Conservation (phyloP, 2,797 vertebrate genomes). For the Poecilia gillii region DNA sequence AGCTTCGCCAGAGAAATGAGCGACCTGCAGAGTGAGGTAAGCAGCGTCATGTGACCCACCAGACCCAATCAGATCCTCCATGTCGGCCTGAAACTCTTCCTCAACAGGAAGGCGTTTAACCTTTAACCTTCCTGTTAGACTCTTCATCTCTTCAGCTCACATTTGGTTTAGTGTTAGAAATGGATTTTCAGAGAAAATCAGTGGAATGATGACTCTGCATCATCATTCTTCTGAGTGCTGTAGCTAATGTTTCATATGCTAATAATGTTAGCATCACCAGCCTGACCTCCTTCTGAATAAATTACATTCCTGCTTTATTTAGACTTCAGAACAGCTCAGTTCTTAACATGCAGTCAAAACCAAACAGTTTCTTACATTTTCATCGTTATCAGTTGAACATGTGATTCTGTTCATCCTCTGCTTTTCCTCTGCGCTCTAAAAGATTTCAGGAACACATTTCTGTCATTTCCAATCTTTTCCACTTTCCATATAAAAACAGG, state of each 20-base stretch:
- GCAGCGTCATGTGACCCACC: neutral
- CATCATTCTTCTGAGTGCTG: neutral
- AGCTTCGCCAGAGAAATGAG: conserved; percentile 67
- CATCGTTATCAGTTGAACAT: neutral
- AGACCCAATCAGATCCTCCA: neutral
- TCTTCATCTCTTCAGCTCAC: neutral
- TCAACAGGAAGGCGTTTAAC: neutral
- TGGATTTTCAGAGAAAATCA: neutral
- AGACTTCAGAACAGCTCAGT: neutral
- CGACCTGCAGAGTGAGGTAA: conserved; percentile 65
- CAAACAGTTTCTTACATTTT: neutral
- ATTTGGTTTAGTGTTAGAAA: neutral
- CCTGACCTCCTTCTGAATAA: neutral
- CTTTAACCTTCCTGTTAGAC: neutral
- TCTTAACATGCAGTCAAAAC: neutral
- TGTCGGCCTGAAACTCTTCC: neutral
- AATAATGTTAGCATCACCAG: neutral
- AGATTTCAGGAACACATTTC: too few species aligned
- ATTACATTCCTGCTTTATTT: too few species aligned
- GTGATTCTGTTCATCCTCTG: neutral
- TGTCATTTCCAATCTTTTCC: too few species aligned
- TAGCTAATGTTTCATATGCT: neutral
- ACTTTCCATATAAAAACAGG: too few species aligned
- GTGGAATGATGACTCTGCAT: neutral
- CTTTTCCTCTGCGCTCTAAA: neutral